Conservation (phyloP, 92 coral and sea anemone genomes). For the Muricea muricata region DNA sequence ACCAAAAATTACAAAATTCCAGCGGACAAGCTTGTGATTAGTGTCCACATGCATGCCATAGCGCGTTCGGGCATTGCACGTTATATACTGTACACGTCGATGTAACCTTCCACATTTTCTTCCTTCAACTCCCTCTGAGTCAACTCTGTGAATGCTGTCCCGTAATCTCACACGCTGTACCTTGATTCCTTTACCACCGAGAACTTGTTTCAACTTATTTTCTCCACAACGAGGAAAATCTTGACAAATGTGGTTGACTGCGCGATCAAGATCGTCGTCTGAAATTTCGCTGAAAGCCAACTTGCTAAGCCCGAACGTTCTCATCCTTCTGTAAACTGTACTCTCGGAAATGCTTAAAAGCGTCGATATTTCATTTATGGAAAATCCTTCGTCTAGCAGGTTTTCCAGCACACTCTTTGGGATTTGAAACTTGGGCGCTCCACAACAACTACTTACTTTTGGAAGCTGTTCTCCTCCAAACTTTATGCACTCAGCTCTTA, state of each 20-base stretch:
- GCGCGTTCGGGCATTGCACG: too few species aligned
- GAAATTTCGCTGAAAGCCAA: slow-evolving; percentile 14
- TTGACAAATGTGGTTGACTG: not conserved
- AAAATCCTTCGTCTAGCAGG: too few species aligned
- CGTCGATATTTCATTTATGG: too few species aligned
- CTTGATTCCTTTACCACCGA: not conserved
- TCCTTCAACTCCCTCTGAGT: not conserved
- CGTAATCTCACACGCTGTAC: not conserved
- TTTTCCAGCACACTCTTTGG: slow-evolving; percentile 27
- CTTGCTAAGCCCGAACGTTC: slow-evolving; percentile 25
- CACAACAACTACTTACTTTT: slow-evolving; percentile 9
- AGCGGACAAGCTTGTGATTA: slow-evolving; percentile 13
- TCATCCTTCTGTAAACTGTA: slow-evolving; percentile 32
- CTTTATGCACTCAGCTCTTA: too few species aligned
- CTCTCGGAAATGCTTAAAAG: slow-evolving; percentile 24
- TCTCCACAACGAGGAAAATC: not conserved
- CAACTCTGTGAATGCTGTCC: not conserved
- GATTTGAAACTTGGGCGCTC: slow-evolving; percentile 22
- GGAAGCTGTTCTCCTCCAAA: slow-evolving; percentile 19
- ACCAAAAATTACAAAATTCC: slow-evolving; percentile 7
- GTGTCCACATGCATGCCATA: not conserved
- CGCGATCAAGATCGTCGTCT: slow-evolving; percentile 5
- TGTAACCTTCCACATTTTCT: not conserved
- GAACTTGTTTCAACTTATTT: not conserved
- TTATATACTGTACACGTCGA: not conserved